Conservation (phyloP, 2,888 invertebrate species). For the Lomographa bimaculata region DNA sequence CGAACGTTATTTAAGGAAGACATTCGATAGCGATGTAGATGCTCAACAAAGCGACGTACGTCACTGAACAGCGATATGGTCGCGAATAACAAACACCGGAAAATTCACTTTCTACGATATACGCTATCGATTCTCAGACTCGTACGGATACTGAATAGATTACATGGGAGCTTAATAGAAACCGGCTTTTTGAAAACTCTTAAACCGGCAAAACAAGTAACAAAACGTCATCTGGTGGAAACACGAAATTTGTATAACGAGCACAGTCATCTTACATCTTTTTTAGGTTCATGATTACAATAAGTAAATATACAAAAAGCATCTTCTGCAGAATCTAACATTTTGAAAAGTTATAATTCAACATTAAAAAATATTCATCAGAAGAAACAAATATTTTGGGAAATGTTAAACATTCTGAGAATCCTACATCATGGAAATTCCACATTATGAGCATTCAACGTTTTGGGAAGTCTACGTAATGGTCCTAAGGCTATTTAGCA, state of each 20-base stretch:
- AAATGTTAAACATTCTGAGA: too few species aligned
- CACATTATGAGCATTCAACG: too few species aligned
- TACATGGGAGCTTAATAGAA: slow-evolving; percentile 38
- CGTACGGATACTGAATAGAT: slow-evolving; percentile 16
- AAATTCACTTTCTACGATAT: slow-evolving; percentile 76
- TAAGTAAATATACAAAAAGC: too few species aligned
- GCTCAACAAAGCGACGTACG: slow-evolving; percentile 59
- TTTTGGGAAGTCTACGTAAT: too few species aligned
- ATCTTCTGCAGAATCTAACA: too few species aligned
- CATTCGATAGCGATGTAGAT: slow-evolving; percentile 38
- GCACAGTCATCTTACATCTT: slow-evolving; percentile 27
- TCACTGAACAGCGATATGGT: slow-evolving; percentile 44
- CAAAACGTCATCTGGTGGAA: slow-evolving; percentile 33
- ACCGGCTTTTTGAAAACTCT: slow-evolving; percentile 43
- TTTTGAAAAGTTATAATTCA: too few species aligned
- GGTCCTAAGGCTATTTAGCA: too few species aligned
- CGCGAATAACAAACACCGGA: slow-evolving; percentile 74
- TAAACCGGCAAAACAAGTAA: slow-evolving; percentile 42
- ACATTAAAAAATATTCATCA: too few species aligned
- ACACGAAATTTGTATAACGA: slow-evolving; percentile 18
- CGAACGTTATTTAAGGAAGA: slow-evolving; percentile 31
- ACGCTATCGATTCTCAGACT: slow-evolving; percentile 50
- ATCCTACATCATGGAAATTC: too few species aligned
- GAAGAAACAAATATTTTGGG: too few species aligned
- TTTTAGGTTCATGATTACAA: too few species aligned